Base-by-base conservation (phyloP, 2,888 invertebrate genomes). In the Drosophila anceps region DNA sequence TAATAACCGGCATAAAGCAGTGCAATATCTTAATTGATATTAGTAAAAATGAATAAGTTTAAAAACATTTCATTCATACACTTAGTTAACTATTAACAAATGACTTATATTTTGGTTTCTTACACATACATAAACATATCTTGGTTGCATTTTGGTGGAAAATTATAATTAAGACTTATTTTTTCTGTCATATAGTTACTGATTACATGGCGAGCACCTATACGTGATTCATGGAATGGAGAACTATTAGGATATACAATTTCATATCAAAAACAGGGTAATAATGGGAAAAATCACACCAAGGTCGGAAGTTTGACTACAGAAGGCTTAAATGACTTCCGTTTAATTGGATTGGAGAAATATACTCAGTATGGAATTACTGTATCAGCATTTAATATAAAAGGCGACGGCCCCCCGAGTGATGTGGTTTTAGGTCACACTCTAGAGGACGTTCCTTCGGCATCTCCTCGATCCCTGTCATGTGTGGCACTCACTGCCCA, bases 361-460 rank as follows among this genome's bases (percentile, higher is more conserved):
- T 97, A 96, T 91, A 96, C 97, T 0, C 95, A 96, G 58, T 97
- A 97, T 92, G 95, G 95, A 63, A 95, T 97, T 10, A 95, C 96
- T 2, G 96, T 97, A 27, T 94, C 96, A 71, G 97, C 97, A 0
- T 97, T 96, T 92, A 97, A 97, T 92, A 95, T 95, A 1, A 96
- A 96, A 39, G 97, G 97, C 0, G 95, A 96, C 50, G 97, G 97
- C 0, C 96, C 97, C 0, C 94, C 95, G 0, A 96, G 96, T 5
- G 94, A 95, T 8, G 95, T 96, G 1, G 94, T 96, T 4, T 68
- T 91, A 29, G 91, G 91, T 4, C 92, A 92, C 43, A 93, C 93
- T 1, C 69, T 93, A 24, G 91, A 94, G 87, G 90, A 93, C 81
- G 96, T 95, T 57, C 96, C 96, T 1, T 95, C 95, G 78, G 95